Evolutionary conservation across 2,797 vertebrate genomes (phyloP), one percentile per base, ranked within the genome.

Genomic region (Rhinichthys osculus): DNA sequence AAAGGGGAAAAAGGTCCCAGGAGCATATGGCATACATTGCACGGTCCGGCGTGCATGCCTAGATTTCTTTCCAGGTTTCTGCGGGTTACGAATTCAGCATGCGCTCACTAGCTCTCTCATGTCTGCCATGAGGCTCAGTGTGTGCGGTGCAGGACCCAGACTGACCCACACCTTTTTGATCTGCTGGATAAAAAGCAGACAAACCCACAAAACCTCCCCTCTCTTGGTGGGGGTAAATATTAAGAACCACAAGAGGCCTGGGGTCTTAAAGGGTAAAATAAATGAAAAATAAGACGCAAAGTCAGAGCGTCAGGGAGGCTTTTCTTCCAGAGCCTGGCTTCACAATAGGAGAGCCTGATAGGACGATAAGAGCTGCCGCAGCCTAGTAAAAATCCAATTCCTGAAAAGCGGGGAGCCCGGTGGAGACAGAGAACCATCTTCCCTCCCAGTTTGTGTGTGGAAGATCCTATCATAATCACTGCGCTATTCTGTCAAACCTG

Each of bases 301-400:
- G 89, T 91, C 89, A 89, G 88, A 90, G 83, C 84, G 66, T 86
- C 88, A 83, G 88, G 90, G 83, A 90, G 89, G 81, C 88, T 91
- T 92, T 92, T 92, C 91, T 87, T 89, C 89, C 88, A 33, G 85
- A 91, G 88, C 83, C 88, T 85, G 84, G 86, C 85, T 87, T 84
- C 90, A 92, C 92, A 92, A 91, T 91, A 87, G 87, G 87, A 92
- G 88, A 87, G 84, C 70, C 86, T 86, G 92, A 92, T 92, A 71
- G 70, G 77, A 33, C 23, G 92, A 92, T 90, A 91, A 90, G 88
- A 86, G 87, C 87, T 89, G 87, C 90, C 80, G 86, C 87, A 87
- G 85, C 77, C 87, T 87, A 87, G 87, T 88, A 90, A 90, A 91
- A 91, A 92, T 91, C 87, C 88, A 91, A 92, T 92, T 92, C 89